phyloP scores from a whole-genome alignment of 2,888 invertebrate species.

The Petrolisthes manimaculis region DNA sequence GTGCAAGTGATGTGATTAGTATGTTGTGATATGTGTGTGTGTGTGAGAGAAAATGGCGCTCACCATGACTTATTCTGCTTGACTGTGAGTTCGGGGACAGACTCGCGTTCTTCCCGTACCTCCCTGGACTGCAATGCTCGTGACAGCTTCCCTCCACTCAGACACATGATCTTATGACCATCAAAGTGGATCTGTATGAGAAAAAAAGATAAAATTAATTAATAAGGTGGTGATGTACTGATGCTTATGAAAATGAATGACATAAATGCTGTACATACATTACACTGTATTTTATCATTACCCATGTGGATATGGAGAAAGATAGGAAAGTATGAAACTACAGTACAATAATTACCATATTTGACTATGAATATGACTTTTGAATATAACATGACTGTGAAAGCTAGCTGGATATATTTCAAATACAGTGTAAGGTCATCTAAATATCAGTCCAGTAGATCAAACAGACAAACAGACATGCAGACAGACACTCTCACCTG shows the following conservation, averaged over 20 bases:
- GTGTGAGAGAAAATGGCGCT: background rate
- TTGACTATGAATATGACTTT: too few species aligned
- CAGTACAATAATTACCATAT: too few species aligned
- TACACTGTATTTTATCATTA: too few species aligned
- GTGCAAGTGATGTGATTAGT: background rate
- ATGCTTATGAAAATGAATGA: too few species aligned
- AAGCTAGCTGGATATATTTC: too few species aligned
- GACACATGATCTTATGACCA: slow-evolving; percentile 51
- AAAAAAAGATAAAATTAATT: background rate
- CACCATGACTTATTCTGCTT: slow-evolving; percentile 63
- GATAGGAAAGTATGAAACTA: too few species aligned
- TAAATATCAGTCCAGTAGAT: too few species aligned
- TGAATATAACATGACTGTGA: too few species aligned
- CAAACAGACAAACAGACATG: background rate
- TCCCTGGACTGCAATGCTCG: slow-evolving; percentile 58
- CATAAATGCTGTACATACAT: too few species aligned
- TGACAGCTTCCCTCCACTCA: slow-evolving; percentile 50
- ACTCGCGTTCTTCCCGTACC: slow-evolving; percentile 55
- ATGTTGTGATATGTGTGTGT: background rate
- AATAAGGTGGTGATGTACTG: background rate
- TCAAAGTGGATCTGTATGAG: slow-evolving; percentile 53
- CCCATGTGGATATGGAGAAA: too few species aligned
- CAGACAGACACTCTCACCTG: slow-evolving; percentile 34
- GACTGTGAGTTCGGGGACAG: slow-evolving; percentile 55
- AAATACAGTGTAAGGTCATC: too few species aligned